Evolutionary conservation across 2,113 vertebrate genomes (phyloP).

Genomic region (Perccottus glenii): DNA sequence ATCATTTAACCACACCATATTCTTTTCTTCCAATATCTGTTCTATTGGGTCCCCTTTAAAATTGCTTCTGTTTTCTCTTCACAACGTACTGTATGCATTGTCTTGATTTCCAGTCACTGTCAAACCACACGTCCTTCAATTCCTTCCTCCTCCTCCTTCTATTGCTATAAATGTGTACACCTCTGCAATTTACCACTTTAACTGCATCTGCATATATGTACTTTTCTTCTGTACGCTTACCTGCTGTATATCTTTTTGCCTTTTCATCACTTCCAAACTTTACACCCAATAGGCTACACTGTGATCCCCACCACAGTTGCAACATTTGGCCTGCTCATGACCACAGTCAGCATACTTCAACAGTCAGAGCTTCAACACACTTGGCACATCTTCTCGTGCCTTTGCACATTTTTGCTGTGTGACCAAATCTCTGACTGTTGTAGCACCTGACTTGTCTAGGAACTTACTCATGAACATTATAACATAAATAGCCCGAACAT

Average conservation of each 20-base stretch:
- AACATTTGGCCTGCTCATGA: not conserved
- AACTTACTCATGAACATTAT: not conserved
- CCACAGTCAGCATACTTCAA: not conserved
- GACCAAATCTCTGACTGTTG: not conserved
- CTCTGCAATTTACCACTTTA: not conserved
- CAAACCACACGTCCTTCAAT: too few species aligned
- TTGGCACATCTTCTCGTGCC: not conserved
- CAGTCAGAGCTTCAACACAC: not conserved
- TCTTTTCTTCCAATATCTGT: too few species aligned
- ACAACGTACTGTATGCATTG: not conserved
- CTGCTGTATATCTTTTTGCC: not conserved
- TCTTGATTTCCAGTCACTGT: too few species aligned
- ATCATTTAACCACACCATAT: too few species aligned
- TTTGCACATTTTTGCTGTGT: not conserved
- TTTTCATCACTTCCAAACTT: not conserved
- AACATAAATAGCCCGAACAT: too few species aligned
- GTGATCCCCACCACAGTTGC: not conserved
- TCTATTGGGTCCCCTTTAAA: not conserved
- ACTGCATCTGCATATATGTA: not conserved
- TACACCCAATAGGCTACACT: conserved; percentile 3
- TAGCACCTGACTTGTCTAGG: not conserved
- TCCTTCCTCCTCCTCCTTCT: too few species aligned
- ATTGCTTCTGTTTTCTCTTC: not conserved
- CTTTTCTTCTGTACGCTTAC: not conserved
- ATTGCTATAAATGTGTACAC: too few species aligned